Percentiles rank a stretch among this genome's conserved stretches.
Conservation (phyloP, 2,888 invertebrate species). For the Andrena marginata region DNA sequence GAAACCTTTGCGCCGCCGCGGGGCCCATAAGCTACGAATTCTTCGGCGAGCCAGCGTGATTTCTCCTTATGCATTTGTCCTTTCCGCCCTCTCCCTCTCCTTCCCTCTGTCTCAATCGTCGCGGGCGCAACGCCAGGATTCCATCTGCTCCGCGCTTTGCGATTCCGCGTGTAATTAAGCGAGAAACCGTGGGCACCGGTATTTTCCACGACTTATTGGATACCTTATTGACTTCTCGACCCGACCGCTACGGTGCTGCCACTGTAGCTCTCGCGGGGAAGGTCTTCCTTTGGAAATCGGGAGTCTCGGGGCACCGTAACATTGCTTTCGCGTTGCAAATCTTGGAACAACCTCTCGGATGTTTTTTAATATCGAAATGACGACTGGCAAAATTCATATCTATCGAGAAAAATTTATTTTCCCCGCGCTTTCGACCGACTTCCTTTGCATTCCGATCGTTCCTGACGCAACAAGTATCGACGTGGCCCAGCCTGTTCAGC, state of each 20-base stretch:
- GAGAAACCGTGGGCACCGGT: not conserved
- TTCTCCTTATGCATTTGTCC: slow-evolving; percentile 6
- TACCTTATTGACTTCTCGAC: slow-evolving; percentile 15
- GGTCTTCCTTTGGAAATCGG: too few relatives aligned
- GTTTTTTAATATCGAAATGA: too few relatives aligned
- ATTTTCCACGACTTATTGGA: not conserved
- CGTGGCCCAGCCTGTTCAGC: not conserved
- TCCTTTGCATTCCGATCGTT: too few relatives aligned
- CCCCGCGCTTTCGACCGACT: too few relatives aligned
- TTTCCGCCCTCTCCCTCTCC: not conserved
- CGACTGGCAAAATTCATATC: too few relatives aligned
- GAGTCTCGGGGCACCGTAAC: too few relatives aligned
- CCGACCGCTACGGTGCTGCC: not conserved
- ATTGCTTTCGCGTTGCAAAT: too few relatives aligned
- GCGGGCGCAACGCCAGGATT: slow-evolving; percentile 35
- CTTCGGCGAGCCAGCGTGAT: slow-evolving; percentile 31
- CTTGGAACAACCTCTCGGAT: too few relatives aligned
- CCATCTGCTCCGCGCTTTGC: slow-evolving; percentile 20
- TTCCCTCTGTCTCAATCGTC: not conserved
- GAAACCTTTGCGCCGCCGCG: slow-evolving; percentile 34
- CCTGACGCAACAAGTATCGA: not conserved
- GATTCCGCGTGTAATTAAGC: slow-evolving; percentile 30
- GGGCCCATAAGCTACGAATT: slow-evolving; percentile 49
- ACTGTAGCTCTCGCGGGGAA: not conserved
- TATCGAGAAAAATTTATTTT: too few relatives aligned